phyloP scores from a whole-genome alignment of 2,113 vertebrate genomes.

The Hippotragus niger region DNA sequence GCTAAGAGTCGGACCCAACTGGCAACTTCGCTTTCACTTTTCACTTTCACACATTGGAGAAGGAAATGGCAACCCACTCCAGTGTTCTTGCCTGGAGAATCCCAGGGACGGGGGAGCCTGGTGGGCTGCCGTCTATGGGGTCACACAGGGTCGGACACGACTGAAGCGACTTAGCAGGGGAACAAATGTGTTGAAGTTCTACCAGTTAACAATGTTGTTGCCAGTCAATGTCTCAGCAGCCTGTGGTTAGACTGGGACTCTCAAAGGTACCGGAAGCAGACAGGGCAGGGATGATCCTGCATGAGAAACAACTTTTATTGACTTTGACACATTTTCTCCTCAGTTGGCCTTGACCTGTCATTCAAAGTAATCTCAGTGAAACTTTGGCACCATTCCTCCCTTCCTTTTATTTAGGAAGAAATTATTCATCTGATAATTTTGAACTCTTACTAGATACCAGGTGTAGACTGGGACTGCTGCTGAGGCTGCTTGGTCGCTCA shows the following conservation, averaged over 20 bases:
- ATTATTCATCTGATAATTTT: background rate
- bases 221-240: background rate
- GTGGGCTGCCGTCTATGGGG: no score
- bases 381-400: background rate
- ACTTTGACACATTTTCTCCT: background rate
- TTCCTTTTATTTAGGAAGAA: background rate
- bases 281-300: background rate
- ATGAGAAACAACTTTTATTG: background rate
- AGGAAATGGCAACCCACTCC: no score
- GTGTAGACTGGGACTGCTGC: background rate
- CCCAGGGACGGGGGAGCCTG: no score
- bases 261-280: background rate
- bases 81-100: no score
- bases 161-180: background rate
- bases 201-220: background rate
- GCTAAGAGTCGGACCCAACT: no score
- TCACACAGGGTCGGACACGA: no score
- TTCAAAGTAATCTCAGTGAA: background rate
- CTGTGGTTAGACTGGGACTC: background rate
- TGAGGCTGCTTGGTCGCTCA: background rate
- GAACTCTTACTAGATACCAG: background rate
- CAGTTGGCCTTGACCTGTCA: background rate
- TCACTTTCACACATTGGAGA: no score
- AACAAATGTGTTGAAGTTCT: background rate
- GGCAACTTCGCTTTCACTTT: no score